Evolutionary conservation across 2,888 invertebrate genomes (phyloP).

Genomic region (Orthosia cruda): DNA sequence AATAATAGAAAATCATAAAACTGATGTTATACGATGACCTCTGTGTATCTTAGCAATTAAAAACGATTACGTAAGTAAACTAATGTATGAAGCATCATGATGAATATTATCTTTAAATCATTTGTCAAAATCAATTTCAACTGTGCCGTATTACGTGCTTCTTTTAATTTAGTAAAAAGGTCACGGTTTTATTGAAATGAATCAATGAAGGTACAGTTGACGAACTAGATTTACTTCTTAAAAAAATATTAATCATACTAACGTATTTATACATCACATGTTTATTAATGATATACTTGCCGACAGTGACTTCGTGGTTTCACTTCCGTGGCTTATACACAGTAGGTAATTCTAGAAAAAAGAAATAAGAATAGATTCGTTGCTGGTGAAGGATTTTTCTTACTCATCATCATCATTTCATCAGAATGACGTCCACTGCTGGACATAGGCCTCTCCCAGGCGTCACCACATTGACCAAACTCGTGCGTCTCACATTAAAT

Average conservation of each 20-base stretch:
- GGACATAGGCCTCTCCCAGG: too few relatives aligned
- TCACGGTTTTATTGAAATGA: constrained; percentile 43
- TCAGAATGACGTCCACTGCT: too few relatives aligned
- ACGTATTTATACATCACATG: neutral
- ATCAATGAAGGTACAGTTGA: constrained; percentile 26
- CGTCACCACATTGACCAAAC: too few relatives aligned
- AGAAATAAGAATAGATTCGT: too few relatives aligned
- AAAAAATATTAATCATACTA: constrained; percentile 20
- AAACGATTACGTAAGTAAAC: constrained; percentile 61
- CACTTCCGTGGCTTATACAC: too few relatives aligned
- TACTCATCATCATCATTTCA: too few relatives aligned
- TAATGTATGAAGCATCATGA: constrained; percentile 35
- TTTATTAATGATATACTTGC: neutral
- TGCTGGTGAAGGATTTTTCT: too few relatives aligned
- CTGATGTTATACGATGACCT: constrained; percentile 38
- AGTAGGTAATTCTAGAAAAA: too few relatives aligned
- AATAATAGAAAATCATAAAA: constrained; percentile 54
- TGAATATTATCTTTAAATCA: constrained; percentile 42
- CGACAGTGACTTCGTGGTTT: too few relatives aligned
- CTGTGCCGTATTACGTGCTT: constrained; percentile 25
- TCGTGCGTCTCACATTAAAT: too few relatives aligned
- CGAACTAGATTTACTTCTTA: constrained; percentile 22
- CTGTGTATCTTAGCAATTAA: constrained; percentile 52
- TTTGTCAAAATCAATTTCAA: constrained; percentile 52
- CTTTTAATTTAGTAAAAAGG: constrained; percentile 50